Base-by-base conservation (phyloP, 2,113 vertebrate genomes). In the Lasiurus cinereus region DNA sequence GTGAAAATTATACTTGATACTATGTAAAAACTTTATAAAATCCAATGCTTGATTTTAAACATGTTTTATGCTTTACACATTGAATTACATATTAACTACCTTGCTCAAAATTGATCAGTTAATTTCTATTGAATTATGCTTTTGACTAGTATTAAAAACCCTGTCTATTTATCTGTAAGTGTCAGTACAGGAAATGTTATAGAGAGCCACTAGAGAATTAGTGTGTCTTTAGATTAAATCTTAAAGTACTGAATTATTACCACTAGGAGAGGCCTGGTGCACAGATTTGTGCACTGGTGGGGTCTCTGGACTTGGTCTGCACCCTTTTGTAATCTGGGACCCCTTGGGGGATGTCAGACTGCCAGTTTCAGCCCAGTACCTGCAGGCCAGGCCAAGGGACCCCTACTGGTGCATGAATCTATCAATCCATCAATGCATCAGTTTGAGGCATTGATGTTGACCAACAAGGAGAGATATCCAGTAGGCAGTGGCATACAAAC, bases 41-140 rank as follows among this genome's bases (percentile, higher is more conserved):
- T 18, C 29, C 18, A 33, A 15, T 77, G 76, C 72, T 43, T 87
- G 70, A 82, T 52, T 94, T 93, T 86, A 76, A 86, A 36, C 10
- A 33, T 21, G 24, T 72, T 73, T 95, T 78, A 43, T 82, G 12
- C 11, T 67, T 11, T 78, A 8, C 3, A 15, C 33, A 29, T 54
- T 69, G n/a, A n/a, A 62, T 31, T 56, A 8, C 3, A 33, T 21
- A 18, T 54, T 31, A 67, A 85, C 62, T 86, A 7, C 72, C 52
- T 93, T 39, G 22, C 33, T 88, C 24, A 54, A 54, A 77, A 50
- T 13, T 5, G 29, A 39, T 67, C 9, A 33, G 16, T 72, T 87
- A 27, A 62, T 70, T 52, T 84, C 43, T 3, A 15, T 88, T 24
- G 62, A 27, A 36, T 52, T 82, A 48, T 87, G 22, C 22, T 79